Conservation (phyloP, 2,797 vertebrate species). For the Borostomias antarcticus region DNA sequence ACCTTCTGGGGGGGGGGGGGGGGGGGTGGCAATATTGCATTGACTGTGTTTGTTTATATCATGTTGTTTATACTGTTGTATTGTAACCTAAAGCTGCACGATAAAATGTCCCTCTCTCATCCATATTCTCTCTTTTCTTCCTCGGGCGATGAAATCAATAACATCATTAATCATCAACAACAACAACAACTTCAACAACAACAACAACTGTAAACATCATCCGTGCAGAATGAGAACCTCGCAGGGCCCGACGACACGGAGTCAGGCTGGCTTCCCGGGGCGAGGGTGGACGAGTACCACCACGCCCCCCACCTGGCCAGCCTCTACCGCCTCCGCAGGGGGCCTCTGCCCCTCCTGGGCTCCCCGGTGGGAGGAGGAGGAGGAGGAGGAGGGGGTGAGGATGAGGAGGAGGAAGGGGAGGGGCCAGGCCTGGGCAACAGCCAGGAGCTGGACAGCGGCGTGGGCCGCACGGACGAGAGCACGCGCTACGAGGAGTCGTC, state of each 20-base stretch:
- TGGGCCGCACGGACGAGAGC: constrained; percentile 85
- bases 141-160: no score
- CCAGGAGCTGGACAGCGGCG: constrained; percentile 85
- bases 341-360: not conserved
- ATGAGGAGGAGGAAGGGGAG: constrained; percentile 29
- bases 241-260: constrained; percentile 48
- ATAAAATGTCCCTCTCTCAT: no score
- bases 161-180: not conserved
- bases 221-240: constrained; percentile 48
- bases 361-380: constrained; percentile 31
- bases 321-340: constrained; percentile 31
- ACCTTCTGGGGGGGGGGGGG: no score
- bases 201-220: not conserved
- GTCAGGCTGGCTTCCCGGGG: constrained; percentile 21
- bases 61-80: no score
- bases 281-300: constrained; percentile 34
- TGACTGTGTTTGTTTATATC: no score
- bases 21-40: no score
- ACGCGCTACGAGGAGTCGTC: constrained; percentile 83
- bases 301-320: constrained; percentile 43
- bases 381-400: constrained; percentile 33
- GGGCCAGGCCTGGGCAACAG: constrained; percentile 71
- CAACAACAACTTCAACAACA: not conserved
- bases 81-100: no score
- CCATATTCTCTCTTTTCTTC: no score